Evolutionary conservation across 1,140 invertebrate species (phyloP).

Genomic region (Goniozus legneri): DNA sequence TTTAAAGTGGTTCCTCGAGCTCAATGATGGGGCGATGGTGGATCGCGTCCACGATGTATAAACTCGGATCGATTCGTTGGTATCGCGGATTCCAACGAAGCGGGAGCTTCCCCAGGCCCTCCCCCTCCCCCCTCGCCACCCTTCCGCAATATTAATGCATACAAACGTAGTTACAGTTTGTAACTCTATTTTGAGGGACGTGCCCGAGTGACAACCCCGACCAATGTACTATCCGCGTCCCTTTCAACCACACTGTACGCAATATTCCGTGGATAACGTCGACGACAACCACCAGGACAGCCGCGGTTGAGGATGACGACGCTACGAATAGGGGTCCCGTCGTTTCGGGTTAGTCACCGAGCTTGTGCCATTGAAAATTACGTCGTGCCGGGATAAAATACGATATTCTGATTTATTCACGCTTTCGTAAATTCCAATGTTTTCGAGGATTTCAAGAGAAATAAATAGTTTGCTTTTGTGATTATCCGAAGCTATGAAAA

Average conservation of each 20-base stretch:
- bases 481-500: too few species aligned
- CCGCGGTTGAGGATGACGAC: conserved; percentile 8
- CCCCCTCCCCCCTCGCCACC: neutral
- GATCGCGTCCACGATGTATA: conserved; percentile 17
- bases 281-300: conserved; percentile 25
- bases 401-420: too few species aligned
- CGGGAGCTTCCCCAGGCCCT: neutral
- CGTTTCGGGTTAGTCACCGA: too few species aligned
- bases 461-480: too few species aligned
- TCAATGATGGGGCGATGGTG: neutral
- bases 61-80: conserved; percentile 39
- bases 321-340: neutral
- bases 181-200: conserved; percentile 49
- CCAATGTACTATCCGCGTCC: conserved; percentile 5
- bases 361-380: too few species aligned
- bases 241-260: too few species aligned
- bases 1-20: conserved; percentile 16
- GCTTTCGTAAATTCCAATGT: too few species aligned
- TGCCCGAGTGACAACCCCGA: conserved; percentile 21
- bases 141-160: conserved; percentile 43
- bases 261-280: conserved; percentile 31
- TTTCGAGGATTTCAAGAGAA: too few species aligned
- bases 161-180: conserved; percentile 51
- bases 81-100: conserved; percentile 23
- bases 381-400: too few species aligned